These are phyloP conservation scores for Artibeus lituratus DNA, from an alignment of 2,797 vertebrate species.

Conservation along the genomic window DNA sequence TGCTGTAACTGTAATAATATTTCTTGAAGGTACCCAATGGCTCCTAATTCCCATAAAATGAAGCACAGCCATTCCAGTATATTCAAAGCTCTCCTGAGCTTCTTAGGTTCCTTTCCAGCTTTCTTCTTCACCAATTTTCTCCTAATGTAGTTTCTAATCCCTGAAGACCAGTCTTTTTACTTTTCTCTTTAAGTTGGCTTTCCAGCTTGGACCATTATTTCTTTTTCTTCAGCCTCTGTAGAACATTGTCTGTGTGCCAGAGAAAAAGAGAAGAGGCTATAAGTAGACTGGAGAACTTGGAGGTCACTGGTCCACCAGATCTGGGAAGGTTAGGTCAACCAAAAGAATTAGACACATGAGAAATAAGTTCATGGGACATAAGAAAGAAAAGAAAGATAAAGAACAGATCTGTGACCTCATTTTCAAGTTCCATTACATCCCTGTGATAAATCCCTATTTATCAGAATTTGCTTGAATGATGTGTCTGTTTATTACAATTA, in stretches of 20 bases:
- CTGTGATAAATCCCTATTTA: not conserved
- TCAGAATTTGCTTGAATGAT: not conserved
- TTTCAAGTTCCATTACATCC: not conserved
- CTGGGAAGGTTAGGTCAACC: not conserved
- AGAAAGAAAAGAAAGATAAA: not conserved
- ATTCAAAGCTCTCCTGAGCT: not conserved
- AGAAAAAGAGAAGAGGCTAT: not conserved
- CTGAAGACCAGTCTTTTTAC: not conserved
- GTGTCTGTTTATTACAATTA: not conserved
- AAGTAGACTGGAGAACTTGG: not conserved
- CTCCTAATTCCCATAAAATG: not conserved
- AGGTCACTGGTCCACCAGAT: not conserved
- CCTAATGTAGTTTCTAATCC: not conserved
- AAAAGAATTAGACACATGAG: not conserved
- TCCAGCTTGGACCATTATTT: not conserved
- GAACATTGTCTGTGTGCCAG: not conserved
- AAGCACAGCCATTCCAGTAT: not conserved
- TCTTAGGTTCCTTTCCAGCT: not conserved
- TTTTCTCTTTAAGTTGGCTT: not conserved
- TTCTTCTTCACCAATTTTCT: not conserved
- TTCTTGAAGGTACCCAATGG: not conserved
- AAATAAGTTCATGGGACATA: not conserved
- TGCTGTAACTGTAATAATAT: not conserved
- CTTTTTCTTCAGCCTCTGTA: not conserved
- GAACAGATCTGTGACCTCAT: not conserved